Evolutionary conservation across 2,888 invertebrate genomes (phyloP).

Genomic region (Xanthorhoe designata): DNA sequence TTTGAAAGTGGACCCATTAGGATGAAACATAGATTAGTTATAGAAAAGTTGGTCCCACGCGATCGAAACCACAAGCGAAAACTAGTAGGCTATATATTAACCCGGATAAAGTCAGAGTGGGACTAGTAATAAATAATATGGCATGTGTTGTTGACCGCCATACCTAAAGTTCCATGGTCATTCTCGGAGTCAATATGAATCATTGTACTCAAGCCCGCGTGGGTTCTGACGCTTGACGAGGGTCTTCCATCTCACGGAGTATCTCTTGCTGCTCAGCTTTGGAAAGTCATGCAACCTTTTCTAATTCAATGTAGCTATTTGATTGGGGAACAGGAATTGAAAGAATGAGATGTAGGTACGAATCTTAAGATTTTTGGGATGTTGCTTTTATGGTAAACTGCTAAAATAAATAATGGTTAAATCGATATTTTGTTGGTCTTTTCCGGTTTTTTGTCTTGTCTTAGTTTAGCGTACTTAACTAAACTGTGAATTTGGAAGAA

Average conservation of each 20-base stretch:
- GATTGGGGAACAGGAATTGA: neutral
- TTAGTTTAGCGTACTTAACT: too few species aligned
- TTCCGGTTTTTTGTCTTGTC: too few species aligned
- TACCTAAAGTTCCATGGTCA: neutral
- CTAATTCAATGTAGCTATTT: slow-evolving; percentile 1
- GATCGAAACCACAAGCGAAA: too few species aligned
- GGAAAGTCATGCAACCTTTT: neutral
- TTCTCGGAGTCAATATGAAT: neutral
- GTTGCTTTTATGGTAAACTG: neutral
- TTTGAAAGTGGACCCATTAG: too few species aligned
- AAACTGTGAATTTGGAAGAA: too few species aligned
- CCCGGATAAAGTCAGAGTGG: too few species aligned
- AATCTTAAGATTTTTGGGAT: neutral
- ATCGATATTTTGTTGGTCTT: too few species aligned
- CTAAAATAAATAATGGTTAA: too few species aligned
- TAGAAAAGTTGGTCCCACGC: too few species aligned
- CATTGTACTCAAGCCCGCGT: neutral
- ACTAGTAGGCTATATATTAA: too few species aligned
- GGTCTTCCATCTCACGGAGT: slow-evolving; percentile 12
- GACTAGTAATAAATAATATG: too few species aligned
- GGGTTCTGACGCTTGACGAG: slow-evolving; percentile 28
- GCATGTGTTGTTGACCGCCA: neutral
- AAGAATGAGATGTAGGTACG: neutral
- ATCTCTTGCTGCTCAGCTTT: slow-evolving; percentile 2
- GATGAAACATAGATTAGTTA: too few species aligned